These are phyloP conservation scores for Ptiloglossa arizonensis DNA, from an alignment of 1,140 invertebrate genomes.

Conservation along the genomic window DNA sequence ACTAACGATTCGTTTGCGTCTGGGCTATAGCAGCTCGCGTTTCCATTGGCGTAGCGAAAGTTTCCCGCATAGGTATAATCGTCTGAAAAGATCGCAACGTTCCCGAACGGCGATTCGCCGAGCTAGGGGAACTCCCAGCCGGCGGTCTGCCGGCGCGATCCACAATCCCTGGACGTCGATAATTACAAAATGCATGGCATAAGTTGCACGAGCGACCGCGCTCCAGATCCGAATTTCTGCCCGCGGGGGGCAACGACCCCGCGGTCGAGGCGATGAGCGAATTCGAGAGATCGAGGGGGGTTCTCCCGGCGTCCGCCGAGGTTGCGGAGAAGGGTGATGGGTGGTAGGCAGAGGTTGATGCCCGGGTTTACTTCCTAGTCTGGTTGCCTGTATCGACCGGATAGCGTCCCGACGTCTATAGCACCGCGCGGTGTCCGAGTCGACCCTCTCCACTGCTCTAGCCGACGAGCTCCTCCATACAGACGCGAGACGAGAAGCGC, in stretches of 20 bases:
- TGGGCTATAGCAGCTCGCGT: no score
- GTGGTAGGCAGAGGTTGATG: conserved; percentile 74
- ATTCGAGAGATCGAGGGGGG: conserved; percentile 66
- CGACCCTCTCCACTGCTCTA: conserved; percentile 28
- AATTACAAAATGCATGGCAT: conserved; percentile 33
- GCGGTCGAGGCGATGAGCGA: conserved; percentile 56
- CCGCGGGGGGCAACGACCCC: conserved; percentile 38
- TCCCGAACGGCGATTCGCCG: no score
- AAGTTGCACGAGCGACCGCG: conserved; percentile 15
- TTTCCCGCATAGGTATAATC: no score
- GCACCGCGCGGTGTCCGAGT: conserved; percentile 48
- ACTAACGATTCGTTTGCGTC: no score
- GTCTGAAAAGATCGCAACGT: no score
- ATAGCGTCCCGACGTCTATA: conserved; percentile 71
- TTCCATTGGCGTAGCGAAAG: no score
- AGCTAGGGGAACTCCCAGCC: no score
- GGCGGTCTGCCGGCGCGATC: neutral
- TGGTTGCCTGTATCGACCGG: conserved; percentile 77
- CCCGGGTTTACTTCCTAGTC: conserved; percentile 77
- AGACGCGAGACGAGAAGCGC: neutral
- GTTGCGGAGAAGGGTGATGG: conserved; percentile 64
- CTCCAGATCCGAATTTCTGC: conserved; percentile 61
- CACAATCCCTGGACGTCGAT: conserved; percentile 9
- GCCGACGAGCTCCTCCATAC: neutral
- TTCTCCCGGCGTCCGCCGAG: conserved; percentile 55